Evolutionary conservation across 2,888 invertebrate species (phyloP).

Genomic region (Lissonota sp.): DNA sequence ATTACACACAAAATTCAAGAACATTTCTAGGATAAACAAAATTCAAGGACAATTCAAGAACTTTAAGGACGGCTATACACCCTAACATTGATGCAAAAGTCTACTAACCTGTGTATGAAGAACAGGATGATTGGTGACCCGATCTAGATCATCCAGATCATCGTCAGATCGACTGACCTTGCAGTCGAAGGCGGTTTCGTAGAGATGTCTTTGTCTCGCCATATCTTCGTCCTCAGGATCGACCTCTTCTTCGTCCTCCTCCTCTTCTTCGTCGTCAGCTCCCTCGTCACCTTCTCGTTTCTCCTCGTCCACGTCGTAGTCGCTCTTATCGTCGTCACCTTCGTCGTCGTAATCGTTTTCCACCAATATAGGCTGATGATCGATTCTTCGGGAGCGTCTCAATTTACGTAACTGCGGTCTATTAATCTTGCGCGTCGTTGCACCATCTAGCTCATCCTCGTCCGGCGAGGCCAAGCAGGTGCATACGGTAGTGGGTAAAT

Average conservation of each 20-base stretch:
- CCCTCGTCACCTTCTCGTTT: constrained; percentile 74
- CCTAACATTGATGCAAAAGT: no score
- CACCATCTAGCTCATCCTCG: constrained; percentile 87
- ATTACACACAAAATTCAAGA: no score
- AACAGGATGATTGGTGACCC: constrained; percentile 91
- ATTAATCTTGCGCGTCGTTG: constrained; percentile 42
- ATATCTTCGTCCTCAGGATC: constrained; percentile 85
- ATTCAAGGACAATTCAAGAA: no score
- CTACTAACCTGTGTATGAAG: constrained; percentile 31
- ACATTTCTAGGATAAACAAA: no score
- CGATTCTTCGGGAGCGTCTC: constrained; percentile 88
- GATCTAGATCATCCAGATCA: constrained; percentile 92
- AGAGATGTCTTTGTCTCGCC: constrained; percentile 89
- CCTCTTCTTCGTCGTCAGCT: constrained; percentile 85
- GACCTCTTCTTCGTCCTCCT: constrained; percentile 74
- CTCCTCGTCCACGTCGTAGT: constrained; percentile 85
- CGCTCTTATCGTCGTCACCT: constrained; percentile 84
- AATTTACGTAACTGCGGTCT: constrained; percentile 83
- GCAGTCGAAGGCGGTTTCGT: constrained; percentile 96
- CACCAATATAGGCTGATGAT: constrained; percentile 88
- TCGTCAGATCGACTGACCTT: constrained; percentile 92
- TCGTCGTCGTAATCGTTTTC: constrained; percentile 85
- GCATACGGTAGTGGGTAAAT: constrained; percentile 87
- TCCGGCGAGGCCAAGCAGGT: constrained; percentile 88
- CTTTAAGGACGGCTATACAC: no score